Evolutionary conservation across 2,113 vertebrate species (phyloP), one percentile per base, ranked within the genome.

Genomic region (Myrmecophaga tridactyla): DNA sequence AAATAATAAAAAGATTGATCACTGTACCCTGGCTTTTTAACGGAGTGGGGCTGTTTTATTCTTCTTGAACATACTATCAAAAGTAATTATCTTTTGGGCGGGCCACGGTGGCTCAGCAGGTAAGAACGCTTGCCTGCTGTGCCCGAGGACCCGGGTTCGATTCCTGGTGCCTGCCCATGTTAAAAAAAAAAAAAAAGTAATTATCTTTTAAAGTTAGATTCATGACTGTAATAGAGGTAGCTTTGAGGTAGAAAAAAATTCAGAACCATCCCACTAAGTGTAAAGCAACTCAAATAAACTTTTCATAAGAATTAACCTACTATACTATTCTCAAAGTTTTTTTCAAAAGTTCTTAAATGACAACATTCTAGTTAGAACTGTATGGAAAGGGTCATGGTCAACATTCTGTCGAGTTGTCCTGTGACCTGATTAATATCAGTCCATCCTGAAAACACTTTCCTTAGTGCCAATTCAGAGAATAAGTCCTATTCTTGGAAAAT

Each of bases 1-100:
- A 77, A 69, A 72, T 95, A 82, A 84, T 87, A 43, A 87, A 87
- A 94, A 94, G 60, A 60, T 8, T 90, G 76, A 90, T 84, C 23
- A 41, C 13, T 70, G 14, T 48, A 67, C 36, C 91, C 60, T 80
- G 34, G 48, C 31, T 90, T 89, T 92, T 85, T 75, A 84, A 92
- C 56, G 89, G 65, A 95, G 34, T 86, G 7, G 34, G 43, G 62
- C 46, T 94, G 39, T 93, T 86, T 81, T 89, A 39, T 62, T 89
- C 76, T 78, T 73, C 46, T 72, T 82, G 29, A 89, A 78, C 48
- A 63, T 65, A 84, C 60, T 46, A 43, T 73, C 9, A 67, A 75
- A 95, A 94, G 39, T 73, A 86, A 86, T 94, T 81, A 46, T 81
- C 86, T 94, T 96, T 95, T 73, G n/a, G n/a, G n/a, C n/a, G n/a